Base-by-base conservation (phyloP, 2,797 vertebrate species). In the Lithobates pipiens region DNA sequence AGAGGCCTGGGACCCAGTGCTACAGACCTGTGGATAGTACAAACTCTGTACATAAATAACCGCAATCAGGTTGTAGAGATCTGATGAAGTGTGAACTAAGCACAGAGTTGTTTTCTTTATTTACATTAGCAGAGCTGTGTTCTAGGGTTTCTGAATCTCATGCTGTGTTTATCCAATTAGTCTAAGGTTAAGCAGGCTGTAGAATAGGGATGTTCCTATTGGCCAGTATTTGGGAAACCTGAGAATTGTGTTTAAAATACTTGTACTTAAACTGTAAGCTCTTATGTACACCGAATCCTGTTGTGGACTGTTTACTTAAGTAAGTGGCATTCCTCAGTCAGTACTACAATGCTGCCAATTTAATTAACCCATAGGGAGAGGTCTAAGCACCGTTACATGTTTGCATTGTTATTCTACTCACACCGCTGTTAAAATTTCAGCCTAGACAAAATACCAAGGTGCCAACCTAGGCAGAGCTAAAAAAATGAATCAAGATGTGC, bases 61-160 rank as follows among this genome's bases (percentile, higher is more conserved):
- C 88, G 86, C 88, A 91, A 92, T 92, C 92, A 89, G 89, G 88
- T 86, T 90, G 91, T 91, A 92, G 92, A 91, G 90, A 87, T 77
- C 89, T 93, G 91, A 91, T 91, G 91, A 93, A 92, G 92, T 92
- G 91, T 89, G 91, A 94, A 93, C 88, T 92, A 91, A 90, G 76
- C 86, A 76, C 90, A 93, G 91, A 90, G 91, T 91, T 91, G 90
- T 93, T 94, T 92, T 89, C 90, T 90, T 80, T 93, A 92, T 93
- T 95, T 94, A 91, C 89, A 88, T 89, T 91, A 88, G 84, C 88
- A 79, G 87, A 89, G 90, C 61, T 85, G 84, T 78, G 86, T 88
- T 88, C 88, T 82, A 80, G 88, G 69, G 86, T 84, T 54, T 86
- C 89, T 88, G 67, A 57, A 84, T 90, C 82, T 90, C 90, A 90